phyloP scores from a whole-genome alignment of 2,113 vertebrate species.

The Boleophthalmus pectinirostris region DNA sequence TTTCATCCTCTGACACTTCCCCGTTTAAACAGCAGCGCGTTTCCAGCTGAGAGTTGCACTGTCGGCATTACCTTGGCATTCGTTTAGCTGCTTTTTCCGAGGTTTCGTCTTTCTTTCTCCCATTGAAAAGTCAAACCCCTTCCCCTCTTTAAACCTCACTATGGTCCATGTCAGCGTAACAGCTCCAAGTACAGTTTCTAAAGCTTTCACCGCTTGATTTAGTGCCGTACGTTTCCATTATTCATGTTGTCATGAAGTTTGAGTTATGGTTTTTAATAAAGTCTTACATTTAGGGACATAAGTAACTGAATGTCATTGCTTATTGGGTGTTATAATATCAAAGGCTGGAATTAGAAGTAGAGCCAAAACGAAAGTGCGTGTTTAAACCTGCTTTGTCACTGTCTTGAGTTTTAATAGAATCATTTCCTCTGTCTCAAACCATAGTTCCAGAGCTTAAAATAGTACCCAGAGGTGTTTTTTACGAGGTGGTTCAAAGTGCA shows the following conservation, averaged over 20 bases:
- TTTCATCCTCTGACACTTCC: conserved; percentile 34
- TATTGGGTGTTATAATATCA: not conserved
- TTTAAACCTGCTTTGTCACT: not conserved
- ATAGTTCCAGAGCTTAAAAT: not conserved
- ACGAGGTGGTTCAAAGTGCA: not conserved
- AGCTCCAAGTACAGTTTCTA: conserved; percentile 5
- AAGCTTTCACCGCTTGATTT: conserved; percentile 25
- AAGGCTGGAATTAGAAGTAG: not conserved
- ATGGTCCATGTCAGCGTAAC: conserved; percentile 8
- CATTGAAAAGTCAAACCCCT: conserved; percentile 20
- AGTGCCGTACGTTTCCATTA: conserved; percentile 5
- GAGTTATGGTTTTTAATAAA: conserved; percentile 12
- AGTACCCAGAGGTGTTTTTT: not conserved
- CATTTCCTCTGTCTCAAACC: not conserved
- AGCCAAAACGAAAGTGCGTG: not conserved
- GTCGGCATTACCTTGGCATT: conserved; percentile 49
- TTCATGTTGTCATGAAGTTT: conserved; percentile 16
- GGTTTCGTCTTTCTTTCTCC: conserved; percentile 53
- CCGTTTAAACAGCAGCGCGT: conserved; percentile 16
- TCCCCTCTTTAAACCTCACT: conserved; percentile 8
- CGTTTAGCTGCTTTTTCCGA: conserved; percentile 38
- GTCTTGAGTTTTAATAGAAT: not conserved
- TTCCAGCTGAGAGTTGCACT: conserved; percentile 35
- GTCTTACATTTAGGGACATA: not conserved
- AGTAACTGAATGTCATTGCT: not conserved